A percentile compares a stretch with the other conserved stretches of the same genome.
phyloP scores from a whole-genome alignment of 2,888 invertebrate genomes.

The Sarcophaga subvicina region DNA sequence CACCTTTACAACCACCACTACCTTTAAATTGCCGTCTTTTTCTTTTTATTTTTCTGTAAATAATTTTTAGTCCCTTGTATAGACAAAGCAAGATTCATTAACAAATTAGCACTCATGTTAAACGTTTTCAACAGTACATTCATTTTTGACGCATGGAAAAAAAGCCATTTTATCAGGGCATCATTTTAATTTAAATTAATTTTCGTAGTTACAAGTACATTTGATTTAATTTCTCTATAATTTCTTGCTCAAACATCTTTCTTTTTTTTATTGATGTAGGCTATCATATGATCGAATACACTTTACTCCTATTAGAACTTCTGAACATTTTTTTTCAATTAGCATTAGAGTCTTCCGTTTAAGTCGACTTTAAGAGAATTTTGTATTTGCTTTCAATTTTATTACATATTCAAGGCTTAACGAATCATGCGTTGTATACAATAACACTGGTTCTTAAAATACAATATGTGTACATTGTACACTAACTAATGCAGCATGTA shows the following conservation, averaged over 20 bases:
- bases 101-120: constrained; percentile 67
- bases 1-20: too few relatives aligned
- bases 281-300: too few relatives aligned
- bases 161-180: too few relatives aligned
- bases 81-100: constrained; percentile 57
- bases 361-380: not conserved
- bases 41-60: too few relatives aligned
- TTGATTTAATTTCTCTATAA: too few relatives aligned
- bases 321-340: not conserved
- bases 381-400: not conserved
- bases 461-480: not conserved
- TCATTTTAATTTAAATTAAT: too few relatives aligned
- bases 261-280: too few relatives aligned
- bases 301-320: too few relatives aligned
- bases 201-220: too few relatives aligned
- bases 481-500: not conserved
- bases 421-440: constrained; percentile 7
- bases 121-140: constrained; percentile 45
- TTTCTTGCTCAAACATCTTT: too few relatives aligned
- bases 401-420: constrained; percentile 7
- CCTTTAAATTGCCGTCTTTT: too few relatives aligned
- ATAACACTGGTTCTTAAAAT: not conserved
- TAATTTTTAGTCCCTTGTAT: not conserved
- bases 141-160: not conserved
- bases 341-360: not conserved